These are phyloP conservation scores for Sparidentex hasta DNA, from an alignment of 2,797 vertebrate species.

Conservation along the genomic window DNA sequence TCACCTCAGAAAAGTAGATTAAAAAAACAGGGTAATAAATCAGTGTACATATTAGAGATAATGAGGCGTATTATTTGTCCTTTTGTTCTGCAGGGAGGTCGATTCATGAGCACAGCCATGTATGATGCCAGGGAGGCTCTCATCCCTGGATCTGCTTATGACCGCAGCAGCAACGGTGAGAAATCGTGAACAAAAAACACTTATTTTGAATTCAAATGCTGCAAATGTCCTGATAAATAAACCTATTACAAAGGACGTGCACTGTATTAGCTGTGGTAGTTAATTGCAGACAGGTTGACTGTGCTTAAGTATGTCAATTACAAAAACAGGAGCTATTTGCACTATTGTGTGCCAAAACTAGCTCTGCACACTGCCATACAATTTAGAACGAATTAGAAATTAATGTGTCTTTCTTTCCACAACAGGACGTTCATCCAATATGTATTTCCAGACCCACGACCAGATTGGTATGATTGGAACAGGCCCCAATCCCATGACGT, in stretches of 20 bases:
- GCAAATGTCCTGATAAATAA: background rate
- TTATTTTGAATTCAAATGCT: background rate
- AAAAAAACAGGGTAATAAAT: constrained; percentile 31
- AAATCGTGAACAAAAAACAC: background rate
- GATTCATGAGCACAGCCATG: constrained; percentile 99
- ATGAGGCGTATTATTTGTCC: constrained; percentile 6
- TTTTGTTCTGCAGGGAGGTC: constrained; percentile 88
- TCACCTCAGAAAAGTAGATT: background rate
- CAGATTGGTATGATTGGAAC: constrained; percentile 98
- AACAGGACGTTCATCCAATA: constrained; percentile 93
- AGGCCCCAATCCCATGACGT: constrained; percentile 90
- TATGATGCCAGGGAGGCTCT: constrained; percentile 96
- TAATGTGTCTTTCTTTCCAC: background rate
- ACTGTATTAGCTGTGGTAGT: background rate
- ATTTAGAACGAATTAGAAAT: background rate
- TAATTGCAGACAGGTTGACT: background rate
- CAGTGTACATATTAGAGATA: background rate
- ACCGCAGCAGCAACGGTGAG: constrained; percentile 94
- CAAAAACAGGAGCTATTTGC: background rate
- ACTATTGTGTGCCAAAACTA: background rate
- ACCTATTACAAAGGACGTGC: background rate
- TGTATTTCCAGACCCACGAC: constrained; percentile 99
- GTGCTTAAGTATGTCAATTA: background rate
- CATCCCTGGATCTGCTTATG: constrained; percentile 96
- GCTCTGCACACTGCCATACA: background rate